Conservation (phyloP, 2,113 vertebrate species). For the Heterotis niloticus region DNA sequence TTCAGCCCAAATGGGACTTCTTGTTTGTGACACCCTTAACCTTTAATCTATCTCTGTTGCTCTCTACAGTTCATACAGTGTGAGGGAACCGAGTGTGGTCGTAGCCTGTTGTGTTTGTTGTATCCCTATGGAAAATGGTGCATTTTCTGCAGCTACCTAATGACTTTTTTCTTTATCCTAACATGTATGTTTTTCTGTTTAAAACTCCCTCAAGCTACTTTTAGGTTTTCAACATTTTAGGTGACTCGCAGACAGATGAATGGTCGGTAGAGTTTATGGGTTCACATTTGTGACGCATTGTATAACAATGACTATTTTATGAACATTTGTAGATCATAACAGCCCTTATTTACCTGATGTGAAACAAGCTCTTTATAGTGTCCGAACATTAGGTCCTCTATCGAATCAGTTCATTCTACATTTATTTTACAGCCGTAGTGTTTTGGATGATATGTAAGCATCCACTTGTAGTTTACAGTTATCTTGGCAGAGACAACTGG, state of each 20-base stretch:
- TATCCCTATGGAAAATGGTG: background rate
- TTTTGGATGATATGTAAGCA: too few relatives aligned
- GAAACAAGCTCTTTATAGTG: too few relatives aligned
- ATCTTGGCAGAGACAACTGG: too few relatives aligned
- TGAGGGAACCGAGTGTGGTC: background rate
- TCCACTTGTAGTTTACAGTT: too few relatives aligned
- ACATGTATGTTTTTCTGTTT: background rate
- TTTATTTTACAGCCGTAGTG: too few relatives aligned
- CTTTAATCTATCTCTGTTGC: background rate
- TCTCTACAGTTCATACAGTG: background rate
- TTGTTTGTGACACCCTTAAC: background rate
- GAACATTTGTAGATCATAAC: too few relatives aligned
- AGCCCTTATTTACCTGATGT: too few relatives aligned
- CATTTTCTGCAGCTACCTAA: background rate
- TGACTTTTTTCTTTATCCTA: background rate
- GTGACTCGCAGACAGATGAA: background rate
- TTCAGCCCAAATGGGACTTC: background rate
- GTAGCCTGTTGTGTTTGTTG: conserved; percentile 7
- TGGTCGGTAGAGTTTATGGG: background rate
- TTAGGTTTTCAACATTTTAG: background rate
- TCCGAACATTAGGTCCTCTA: too few relatives aligned
- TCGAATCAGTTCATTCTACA: too few relatives aligned
- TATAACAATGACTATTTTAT: too few relatives aligned
- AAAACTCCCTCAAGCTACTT: background rate
- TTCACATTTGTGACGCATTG: too few relatives aligned